phyloP scores from a whole-genome alignment of 2,797 vertebrate genomes.

The Astyanax mexicanus region DNA sequence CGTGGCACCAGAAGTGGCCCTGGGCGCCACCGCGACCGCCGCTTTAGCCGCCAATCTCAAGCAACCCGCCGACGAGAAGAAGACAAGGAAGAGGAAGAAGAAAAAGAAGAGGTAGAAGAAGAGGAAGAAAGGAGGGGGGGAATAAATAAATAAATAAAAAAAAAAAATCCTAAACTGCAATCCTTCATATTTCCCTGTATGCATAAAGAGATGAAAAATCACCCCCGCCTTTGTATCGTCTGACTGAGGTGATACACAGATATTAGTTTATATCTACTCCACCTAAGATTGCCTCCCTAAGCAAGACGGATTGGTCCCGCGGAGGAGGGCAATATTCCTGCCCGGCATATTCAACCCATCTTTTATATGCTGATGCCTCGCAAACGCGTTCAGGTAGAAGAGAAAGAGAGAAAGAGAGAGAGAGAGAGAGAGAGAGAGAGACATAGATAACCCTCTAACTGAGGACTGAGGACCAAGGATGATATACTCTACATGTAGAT shows the following conservation, averaged over 20 bases:
- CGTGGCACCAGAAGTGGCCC: slow-evolving; percentile 89
- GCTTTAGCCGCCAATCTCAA: slow-evolving; percentile 87
- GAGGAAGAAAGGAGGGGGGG: no score
- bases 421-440: no score
- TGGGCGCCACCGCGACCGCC: slow-evolving; percentile 91
- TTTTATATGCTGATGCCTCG: slow-evolving; percentile 88
- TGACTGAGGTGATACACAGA: slow-evolving; percentile 99
- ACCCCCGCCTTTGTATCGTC: slow-evolving; percentile 98
- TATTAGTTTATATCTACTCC: slow-evolving; percentile 99
- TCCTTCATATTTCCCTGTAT: slow-evolving; percentile 99
- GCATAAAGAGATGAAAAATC: slow-evolving; percentile 99
- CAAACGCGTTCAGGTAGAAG: slow-evolving; percentile 79
- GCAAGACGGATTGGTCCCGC: slow-evolving; percentile 94
- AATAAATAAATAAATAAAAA: no score
- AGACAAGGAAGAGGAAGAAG: slow-evolving; percentile 67
- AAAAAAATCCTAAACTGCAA: slow-evolving; percentile 96
- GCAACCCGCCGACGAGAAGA: no score
- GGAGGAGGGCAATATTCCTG: slow-evolving; percentile 96
- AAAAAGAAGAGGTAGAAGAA: no score
- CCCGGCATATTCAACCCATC: slow-evolving; percentile 91
- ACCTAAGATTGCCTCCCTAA: slow-evolving; percentile 95
- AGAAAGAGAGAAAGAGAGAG: no score
- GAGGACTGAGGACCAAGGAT: no score
- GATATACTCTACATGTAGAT: no score
- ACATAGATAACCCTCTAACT: slow-evolving; percentile 33